Conservation (phyloP, 2,113 vertebrate species). For the Propithecus coquereli region DNA sequence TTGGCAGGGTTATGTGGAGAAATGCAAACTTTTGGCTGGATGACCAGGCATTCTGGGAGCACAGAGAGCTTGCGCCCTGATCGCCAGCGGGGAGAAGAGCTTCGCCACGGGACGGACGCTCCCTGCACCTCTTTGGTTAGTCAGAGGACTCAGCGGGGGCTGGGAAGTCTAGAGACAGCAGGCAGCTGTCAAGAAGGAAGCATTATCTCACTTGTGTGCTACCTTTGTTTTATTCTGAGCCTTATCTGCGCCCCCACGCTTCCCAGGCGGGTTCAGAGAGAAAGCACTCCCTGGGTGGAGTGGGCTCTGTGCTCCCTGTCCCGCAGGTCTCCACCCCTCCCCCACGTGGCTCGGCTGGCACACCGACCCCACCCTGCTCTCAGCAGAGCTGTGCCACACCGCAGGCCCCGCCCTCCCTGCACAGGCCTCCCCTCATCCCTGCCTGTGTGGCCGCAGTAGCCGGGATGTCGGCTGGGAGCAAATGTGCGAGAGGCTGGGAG, state of each 20-base stretch:
- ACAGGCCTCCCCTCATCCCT: not conserved
- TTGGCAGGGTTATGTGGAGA: not conserved
- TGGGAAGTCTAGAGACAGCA: not conserved
- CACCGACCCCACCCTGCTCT: not conserved
- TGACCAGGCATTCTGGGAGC: not conserved
- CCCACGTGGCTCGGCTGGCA: accelerated
- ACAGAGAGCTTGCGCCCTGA: no score
- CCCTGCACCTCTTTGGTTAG: not conserved
- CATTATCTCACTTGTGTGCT: not conserved
- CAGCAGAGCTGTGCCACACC: not conserved
- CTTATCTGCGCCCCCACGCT: not conserved
- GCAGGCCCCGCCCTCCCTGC: not conserved
- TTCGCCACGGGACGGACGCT: not conserved
- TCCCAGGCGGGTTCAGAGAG: not conserved
- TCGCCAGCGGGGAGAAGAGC: not conserved
- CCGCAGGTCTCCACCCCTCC: no score
- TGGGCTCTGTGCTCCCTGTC: not conserved
- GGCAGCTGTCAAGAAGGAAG: not conserved
- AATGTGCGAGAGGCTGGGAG: not conserved
- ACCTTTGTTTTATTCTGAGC: not conserved
- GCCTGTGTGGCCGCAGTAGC: not conserved
- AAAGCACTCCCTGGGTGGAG: not conserved
- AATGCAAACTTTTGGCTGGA: not conserved
- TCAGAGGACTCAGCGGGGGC: not conserved
- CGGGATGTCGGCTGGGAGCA: not conserved